Conservation (phyloP, 2,113 vertebrate genomes). For the Brachyistius frenatus region DNA sequence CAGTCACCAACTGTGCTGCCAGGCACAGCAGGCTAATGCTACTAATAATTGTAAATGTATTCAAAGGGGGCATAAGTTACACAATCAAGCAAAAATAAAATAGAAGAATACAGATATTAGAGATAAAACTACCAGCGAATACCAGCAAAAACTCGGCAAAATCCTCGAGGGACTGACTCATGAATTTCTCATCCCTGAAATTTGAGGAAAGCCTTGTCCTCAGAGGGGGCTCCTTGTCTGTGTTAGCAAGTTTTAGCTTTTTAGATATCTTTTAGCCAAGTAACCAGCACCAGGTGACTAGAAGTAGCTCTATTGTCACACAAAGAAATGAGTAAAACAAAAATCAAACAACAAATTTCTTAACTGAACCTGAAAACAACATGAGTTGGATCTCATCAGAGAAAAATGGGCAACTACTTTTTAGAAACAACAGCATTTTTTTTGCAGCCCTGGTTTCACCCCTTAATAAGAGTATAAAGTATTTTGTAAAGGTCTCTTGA, state of each 20-base stretch:
- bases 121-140: no score
- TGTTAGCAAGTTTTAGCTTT: neutral
- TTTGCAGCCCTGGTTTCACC: no score
- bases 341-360: no score
- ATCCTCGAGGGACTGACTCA: neutral
- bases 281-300: neutral
- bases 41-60: slow-evolving; percentile 6
- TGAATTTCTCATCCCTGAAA: slow-evolving; percentile 2
- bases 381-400: no score
- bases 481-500: no score
- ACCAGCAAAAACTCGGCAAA: no score
- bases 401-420: no score
- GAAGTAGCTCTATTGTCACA: neutral
- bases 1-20: slow-evolving; percentile 31
- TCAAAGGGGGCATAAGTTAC: neutral
- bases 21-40: slow-evolving; percentile 22
- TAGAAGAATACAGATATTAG: no score
- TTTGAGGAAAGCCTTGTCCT: neutral
- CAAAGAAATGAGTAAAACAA: neutral
- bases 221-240: neutral
- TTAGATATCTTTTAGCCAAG: neutral
- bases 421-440: no score
- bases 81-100: slow-evolving; percentile 1
- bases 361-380: no score
- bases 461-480: no score